phyloP scores from a whole-genome alignment of 2,797 vertebrate genomes.

The Malurus leucopterus region DNA sequence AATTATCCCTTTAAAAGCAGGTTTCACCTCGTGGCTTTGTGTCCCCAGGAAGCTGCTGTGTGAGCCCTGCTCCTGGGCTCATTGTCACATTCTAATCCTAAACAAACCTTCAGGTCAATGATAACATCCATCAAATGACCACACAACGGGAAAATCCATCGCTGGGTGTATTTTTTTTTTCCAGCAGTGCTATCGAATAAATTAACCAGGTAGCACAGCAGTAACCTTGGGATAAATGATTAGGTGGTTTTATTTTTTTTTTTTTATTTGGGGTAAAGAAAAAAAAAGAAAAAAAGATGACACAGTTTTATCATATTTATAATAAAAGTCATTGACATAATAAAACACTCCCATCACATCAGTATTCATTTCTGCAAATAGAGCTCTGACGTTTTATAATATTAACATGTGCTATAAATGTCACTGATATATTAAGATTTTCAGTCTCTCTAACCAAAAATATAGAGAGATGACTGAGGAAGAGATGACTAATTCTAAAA shows the following conservation, averaged over 20 bases:
- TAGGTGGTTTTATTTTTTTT: conserved; percentile 41
- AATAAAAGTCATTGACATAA: conserved; percentile 70
- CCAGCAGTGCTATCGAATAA: not conserved
- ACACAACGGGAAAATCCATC: conserved; percentile 6
- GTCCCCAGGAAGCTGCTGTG: not conserved
- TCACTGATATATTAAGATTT: conserved; percentile 80
- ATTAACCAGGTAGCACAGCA: conserved; percentile 14
- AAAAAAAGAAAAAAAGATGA: not conserved
- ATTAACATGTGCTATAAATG: conserved; percentile 82
- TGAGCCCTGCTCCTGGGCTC: not conserved
- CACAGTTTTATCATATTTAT: conserved; percentile 64
- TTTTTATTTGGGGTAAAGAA: not conserved
- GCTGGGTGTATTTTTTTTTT: not conserved
- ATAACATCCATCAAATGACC: conserved; percentile 20
- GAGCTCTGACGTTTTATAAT: conserved; percentile 71
- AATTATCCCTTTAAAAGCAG: conserved; percentile 1
- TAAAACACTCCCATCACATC: conserved; percentile 70
- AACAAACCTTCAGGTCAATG: conserved; percentile 2
- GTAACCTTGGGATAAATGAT: conserved; percentile 52
- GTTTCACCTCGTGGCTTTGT: not conserved
- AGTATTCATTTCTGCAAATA: conserved; percentile 76
- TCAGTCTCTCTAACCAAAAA: conserved; percentile 73
- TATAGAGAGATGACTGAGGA: conserved; percentile 54
- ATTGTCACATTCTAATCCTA: not conserved
- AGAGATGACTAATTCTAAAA: conserved; percentile 67